Evolutionary conservation across 2,797 vertebrate genomes (phyloP).

Genomic region (Anisognathus igniventris): DNA sequence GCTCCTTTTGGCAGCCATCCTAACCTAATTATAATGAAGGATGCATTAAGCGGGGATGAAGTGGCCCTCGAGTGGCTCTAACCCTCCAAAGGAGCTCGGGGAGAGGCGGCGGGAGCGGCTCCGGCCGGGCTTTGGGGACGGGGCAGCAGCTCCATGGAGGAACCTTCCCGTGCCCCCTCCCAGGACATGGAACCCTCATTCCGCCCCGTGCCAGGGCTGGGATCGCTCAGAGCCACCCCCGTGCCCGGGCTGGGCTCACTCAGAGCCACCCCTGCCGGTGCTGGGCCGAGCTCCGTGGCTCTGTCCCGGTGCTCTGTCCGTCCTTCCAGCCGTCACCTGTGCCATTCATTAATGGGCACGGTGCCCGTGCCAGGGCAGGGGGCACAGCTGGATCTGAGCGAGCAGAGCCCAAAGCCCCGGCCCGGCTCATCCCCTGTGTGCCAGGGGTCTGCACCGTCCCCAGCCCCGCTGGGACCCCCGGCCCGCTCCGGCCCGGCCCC

Average conservation of each 20-base stretch:
- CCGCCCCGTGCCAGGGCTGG: neutral
- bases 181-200: neutral
- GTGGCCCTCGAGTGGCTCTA: constrained; percentile 37
- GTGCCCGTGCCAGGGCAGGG: accelerated
- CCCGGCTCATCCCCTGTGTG: neutral
- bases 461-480: neutral
- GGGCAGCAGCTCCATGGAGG: neutral
- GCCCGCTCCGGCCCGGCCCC: neutral
- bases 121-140: accelerated
- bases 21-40: constrained; percentile 36
- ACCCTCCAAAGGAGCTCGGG: neutral
- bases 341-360: accelerated
- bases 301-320: neutral
- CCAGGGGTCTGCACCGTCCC: neutral
- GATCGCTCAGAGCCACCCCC: no score
- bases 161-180: neutral
- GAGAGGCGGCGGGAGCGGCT: neutral
- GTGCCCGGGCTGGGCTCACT: no score
- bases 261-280: no score
- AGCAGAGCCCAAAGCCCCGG: neutral
- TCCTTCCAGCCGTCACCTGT: neutral
- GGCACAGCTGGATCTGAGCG: neutral
- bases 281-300: neutral
- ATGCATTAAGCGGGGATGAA: constrained; percentile 37
- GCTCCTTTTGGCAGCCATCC: constrained; percentile 27